Conservation (phyloP, 2,797 vertebrate genomes). For the Scarus forsteni region DNA sequence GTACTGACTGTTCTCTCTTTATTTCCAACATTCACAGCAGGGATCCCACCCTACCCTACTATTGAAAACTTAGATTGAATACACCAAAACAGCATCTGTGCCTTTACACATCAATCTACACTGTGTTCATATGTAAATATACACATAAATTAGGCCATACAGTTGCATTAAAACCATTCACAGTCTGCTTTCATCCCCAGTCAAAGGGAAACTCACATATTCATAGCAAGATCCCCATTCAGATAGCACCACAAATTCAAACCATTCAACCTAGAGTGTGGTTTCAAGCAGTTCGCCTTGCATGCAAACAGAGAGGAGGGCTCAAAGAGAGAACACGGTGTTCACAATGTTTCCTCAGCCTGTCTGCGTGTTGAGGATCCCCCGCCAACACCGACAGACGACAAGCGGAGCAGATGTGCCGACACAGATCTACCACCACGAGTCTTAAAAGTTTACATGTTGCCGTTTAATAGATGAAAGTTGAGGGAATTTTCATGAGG, state of each 20-base stretch:
- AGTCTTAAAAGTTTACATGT: slow-evolving; percentile 37
- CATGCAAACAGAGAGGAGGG: slow-evolving; percentile 27
- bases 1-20: slow-evolving; percentile 16
- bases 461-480: slow-evolving; percentile 24
- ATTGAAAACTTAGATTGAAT: slow-evolving; percentile 42
- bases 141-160: slow-evolving; percentile 45
- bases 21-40: slow-evolving; percentile 7
- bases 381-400: slow-evolving; percentile 45
- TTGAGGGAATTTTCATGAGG: slow-evolving; percentile 41
- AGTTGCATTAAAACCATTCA: slow-evolving; percentile 35
- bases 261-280: slow-evolving; percentile 29
- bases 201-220: slow-evolving; percentile 25
- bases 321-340: slow-evolving; percentile 45
- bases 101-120: slow-evolving; percentile 21
- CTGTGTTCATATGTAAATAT: slow-evolving; percentile 66
- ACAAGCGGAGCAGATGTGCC: slow-evolving; percentile 69
- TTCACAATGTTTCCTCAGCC: slow-evolving; percentile 62
- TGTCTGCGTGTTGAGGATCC: slow-evolving; percentile 62
- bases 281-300: slow-evolving; percentile 14
- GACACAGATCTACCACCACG: neutral
- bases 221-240: slow-evolving; percentile 34
- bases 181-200: slow-evolving; percentile 28
- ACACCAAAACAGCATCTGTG: slow-evolving; percentile 30
- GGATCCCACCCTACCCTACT: slow-evolving; percentile 5
- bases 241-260: slow-evolving; percentile 49